Conservation (phyloP, 2,888 invertebrate species). For the Phortica okadai region DNA sequence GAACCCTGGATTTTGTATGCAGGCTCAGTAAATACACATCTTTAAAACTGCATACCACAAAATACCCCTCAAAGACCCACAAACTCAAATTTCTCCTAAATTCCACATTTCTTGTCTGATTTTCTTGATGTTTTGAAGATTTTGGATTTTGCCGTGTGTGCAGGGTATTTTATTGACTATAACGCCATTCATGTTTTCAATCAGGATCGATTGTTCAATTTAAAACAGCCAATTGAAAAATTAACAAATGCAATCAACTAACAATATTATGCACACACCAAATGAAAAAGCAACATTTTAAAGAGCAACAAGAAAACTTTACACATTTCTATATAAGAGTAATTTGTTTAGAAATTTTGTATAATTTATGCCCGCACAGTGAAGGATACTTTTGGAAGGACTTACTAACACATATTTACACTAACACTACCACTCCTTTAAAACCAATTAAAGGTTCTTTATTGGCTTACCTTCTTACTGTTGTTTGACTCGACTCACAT, state of each 20-base stretch:
- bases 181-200: no score
- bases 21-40: no score
- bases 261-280: not conserved
- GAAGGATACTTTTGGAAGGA: not conserved
- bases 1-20: no score
- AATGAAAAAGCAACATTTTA: not conserved
- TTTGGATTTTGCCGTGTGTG: no score
- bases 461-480: not conserved
- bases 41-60: no score
- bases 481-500: no score
- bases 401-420: not conserved
- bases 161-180: no score
- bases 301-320: not conserved
- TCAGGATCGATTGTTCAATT: not conserved
- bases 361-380: slow-evolving; percentile 26
- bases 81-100: no score
- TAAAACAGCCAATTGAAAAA: slow-evolving; percentile 10
- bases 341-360: slow-evolving; percentile 11
- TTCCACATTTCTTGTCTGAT: no score
- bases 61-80: no score
- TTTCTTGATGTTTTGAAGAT: no score
- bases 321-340: slow-evolving; percentile 2
- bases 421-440: not conserved
- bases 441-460: slow-evolving; percentile 13
- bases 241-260: not conserved